Evolutionary conservation across 1,140 invertebrate genomes (phyloP), one percentile per base, ranked within the genome.

Genomic region (Spodoptera litura): DNA sequence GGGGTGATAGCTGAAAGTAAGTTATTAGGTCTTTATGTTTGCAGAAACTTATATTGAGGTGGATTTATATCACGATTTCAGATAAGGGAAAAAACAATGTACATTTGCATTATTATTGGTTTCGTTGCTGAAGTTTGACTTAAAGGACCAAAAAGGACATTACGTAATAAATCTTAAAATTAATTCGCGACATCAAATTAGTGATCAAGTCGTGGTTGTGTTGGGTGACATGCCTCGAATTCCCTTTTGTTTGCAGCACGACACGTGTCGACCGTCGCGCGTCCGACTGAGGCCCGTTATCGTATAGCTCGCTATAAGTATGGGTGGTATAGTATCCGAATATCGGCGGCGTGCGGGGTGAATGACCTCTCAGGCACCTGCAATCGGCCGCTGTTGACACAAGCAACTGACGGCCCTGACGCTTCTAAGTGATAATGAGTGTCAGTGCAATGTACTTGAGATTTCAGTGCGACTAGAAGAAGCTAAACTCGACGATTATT

Each of bases 331-430:
- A 84, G 84, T 91, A 91, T 86, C 92, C 92, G 89, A 94, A 94
- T 93, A 94, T 93, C 85, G 86, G 85, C 86, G 85, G 86, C 87
- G 83, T 87, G 68, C 84, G 86, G 88, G 91, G 91, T 91, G 86
- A 94, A 91, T 62, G 91, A 92, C 89, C 91, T 85, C 88, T 78
- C 81, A 88, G 89, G 87, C 90, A 93, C 92, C 92, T 94, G 91
- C 89, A 91, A 91, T 91, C 90, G 90, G 58, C 27, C 85, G 81
- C 83, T 92, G 90, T 94, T 93, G 91, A 94, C 90, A 94, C 83
- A 94, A 89, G 81, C 87, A 88, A 85, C 83, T 86, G 84, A 85
- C 88, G 87, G 66, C 79, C 78, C 85, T 91, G 88, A 90, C 89
- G 90, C 79, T 86, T 86, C 87, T 86, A 88, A 85, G 91, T 94